These are phyloP conservation scores for Barnardius zonarius DNA, from an alignment of 2,113 vertebrate genomes.

Conservation along the genomic window DNA sequence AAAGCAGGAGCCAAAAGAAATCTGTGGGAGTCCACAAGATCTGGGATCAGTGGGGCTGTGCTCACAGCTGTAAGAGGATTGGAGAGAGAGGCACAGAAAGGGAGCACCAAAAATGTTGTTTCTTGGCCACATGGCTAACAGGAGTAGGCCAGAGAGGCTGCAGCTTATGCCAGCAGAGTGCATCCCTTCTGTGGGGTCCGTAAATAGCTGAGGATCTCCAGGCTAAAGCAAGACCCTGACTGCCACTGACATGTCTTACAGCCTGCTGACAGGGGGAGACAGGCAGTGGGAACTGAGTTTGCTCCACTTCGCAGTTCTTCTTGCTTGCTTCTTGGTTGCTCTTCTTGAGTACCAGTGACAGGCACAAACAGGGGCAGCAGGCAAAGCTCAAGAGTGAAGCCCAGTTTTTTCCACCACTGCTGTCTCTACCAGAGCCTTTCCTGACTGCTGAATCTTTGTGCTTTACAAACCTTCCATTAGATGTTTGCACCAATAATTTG, in stretches of 20 bases:
- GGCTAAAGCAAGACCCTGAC: background rate
- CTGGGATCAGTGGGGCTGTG: background rate
- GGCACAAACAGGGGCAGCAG: background rate
- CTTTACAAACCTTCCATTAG: background rate
- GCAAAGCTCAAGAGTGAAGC: background rate
- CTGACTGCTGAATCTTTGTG: background rate
- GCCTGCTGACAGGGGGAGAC: background rate
- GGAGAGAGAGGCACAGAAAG: fast-evolving
- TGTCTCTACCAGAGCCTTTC: background rate
- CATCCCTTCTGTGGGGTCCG: background rate
- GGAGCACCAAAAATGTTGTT: background rate
- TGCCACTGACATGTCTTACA: background rate
- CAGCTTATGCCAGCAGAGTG: background rate
- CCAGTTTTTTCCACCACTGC: background rate
- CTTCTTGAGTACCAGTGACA: background rate
- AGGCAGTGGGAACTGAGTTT: background rate
- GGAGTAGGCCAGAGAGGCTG: background rate
- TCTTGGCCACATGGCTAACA: background rate
- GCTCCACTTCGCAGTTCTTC: background rate
- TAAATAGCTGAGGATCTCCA: background rate
- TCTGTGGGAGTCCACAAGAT: background rate
- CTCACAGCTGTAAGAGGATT: background rate
- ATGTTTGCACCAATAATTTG: background rate
- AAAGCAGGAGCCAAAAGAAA: background rate
- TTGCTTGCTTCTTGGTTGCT: background rate